A percentile compares a stretch with the other conserved stretches of the same genome.
Evolutionary conservation across 1,140 invertebrate genomes (phyloP).

Genomic region (Rhizoglyphus robini): DNA sequence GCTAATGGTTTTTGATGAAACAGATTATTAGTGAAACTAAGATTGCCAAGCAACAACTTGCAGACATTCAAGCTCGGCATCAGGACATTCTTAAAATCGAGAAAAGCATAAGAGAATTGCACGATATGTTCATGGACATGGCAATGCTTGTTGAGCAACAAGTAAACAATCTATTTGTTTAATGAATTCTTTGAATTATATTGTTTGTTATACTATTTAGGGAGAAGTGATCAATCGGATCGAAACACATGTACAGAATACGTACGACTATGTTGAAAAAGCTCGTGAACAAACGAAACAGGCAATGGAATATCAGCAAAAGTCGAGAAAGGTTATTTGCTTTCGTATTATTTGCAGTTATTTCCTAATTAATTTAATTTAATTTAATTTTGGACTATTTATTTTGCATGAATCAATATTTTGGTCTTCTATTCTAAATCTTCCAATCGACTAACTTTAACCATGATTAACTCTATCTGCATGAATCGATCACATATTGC

Average conservation of each 20-base stretch:
- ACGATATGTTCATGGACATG: constrained; percentile 99
- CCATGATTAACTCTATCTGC: background rate
- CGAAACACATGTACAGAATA: constrained; percentile 98
- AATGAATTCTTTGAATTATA: background rate
- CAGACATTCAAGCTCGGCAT: constrained; percentile 93
- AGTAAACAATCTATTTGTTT: constrained; percentile 41
- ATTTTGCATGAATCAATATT: background rate
- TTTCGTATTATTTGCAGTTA: background rate
- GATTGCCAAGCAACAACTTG: constrained; percentile 92
- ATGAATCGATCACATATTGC: background rate
- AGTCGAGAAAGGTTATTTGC: constrained; percentile 52
- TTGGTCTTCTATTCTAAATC: background rate
- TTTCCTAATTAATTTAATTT: background rate
- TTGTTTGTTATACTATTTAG: constrained; percentile 32
- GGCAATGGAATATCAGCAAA: constrained; percentile 98
- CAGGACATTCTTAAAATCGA: constrained; percentile 97
- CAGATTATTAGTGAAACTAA: constrained; percentile 98
- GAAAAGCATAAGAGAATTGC: constrained; percentile 90
- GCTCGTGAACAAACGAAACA: constrained; percentile 99
- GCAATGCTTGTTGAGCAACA: constrained; percentile 92
- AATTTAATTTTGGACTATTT: background rate
- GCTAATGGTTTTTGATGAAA: background rate
- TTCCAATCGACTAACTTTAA: background rate
- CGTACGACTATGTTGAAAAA: constrained; percentile 97
- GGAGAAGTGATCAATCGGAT: constrained; percentile 99